Evolutionary conservation across 2,797 vertebrate genomes (phyloP).

Genomic region (Oreonectes daqikongensis): DNA sequence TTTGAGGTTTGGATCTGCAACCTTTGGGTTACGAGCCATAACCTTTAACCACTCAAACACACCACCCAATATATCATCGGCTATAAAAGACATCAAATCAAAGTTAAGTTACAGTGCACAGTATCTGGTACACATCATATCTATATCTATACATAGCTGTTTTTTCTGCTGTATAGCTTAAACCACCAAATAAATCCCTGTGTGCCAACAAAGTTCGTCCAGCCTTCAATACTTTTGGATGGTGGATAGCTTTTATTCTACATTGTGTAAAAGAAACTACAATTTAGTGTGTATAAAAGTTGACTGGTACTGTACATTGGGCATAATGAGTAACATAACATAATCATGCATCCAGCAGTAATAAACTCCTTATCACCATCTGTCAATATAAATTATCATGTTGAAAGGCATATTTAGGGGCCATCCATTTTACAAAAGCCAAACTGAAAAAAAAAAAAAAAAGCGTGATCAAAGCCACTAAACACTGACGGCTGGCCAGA

Average conservation of each 20-base stretch:
- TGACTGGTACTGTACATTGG: no score
- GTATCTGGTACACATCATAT: constrained; percentile 22
- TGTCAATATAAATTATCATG: neutral
- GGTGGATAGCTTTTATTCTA: no score
- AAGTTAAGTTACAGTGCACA: neutral
- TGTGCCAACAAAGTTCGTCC: neutral
- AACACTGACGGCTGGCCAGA: constrained; percentile 35
- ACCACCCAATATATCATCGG: neutral
- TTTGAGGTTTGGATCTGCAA: neutral
- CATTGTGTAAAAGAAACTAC: no score
- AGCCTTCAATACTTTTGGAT: no score
- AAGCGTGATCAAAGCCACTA: constrained; percentile 44
- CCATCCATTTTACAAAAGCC: constrained; percentile 22
- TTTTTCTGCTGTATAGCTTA: no score
- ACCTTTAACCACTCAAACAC: neutral
- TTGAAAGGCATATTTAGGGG: constrained; percentile 1
- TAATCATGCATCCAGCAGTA: neutral
- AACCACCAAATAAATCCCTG: constrained; percentile 2
- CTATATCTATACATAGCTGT: neutral
- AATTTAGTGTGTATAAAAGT: no score
- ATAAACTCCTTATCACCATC: neutral
- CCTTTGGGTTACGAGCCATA: neutral
- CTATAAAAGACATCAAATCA: neutral
- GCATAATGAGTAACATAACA: no score
- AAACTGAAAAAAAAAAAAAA: constrained; percentile 16